Evolutionary conservation across 2,888 invertebrate species (phyloP).

Genomic region (Himalopsyche anomala): DNA sequence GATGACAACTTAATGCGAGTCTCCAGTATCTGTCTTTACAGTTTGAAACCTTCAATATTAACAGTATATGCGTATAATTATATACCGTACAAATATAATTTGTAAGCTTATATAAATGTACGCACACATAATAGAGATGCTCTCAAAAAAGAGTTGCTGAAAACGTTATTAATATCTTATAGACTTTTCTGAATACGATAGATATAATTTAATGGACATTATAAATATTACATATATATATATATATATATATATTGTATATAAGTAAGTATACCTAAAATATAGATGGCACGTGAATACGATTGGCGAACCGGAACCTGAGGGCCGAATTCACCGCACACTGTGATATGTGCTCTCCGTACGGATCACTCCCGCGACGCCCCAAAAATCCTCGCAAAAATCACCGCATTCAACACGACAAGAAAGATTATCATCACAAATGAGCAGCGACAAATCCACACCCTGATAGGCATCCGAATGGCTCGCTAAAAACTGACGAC

Average conservation of each 20-base stretch:
- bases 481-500: conserved; percentile 14
- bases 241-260: conserved; percentile 68
- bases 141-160: conserved; percentile 79
- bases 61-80: conserved; percentile 31
- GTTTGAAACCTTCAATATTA: conserved; percentile 33
- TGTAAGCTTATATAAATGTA: conserved; percentile 21
- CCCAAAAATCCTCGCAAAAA: neutral
- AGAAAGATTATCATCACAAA: neutral
- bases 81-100: conserved; percentile 15
- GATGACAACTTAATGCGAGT: too few relatives aligned
- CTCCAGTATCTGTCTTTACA: too few relatives aligned
- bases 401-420: conserved; percentile 32
- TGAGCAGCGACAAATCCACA: conserved; percentile 7
- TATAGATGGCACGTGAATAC: conserved; percentile 78
- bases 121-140: conserved; percentile 69
- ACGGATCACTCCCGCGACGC: conserved; percentile 21
- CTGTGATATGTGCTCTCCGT: conserved; percentile 74
- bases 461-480: conserved; percentile 16
- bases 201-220: conserved; percentile 78
- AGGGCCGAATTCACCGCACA: conserved; percentile 71
- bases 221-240: conserved; percentile 68
- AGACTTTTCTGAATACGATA: conserved; percentile 79
- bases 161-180: conserved; percentile 74
- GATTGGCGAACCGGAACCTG: conserved; percentile 72
- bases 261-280: conserved; percentile 78